These are phyloP conservation scores for Zootoca vivipara DNA, from an alignment of 2,113 vertebrate genomes.

Conservation along the genomic window DNA sequence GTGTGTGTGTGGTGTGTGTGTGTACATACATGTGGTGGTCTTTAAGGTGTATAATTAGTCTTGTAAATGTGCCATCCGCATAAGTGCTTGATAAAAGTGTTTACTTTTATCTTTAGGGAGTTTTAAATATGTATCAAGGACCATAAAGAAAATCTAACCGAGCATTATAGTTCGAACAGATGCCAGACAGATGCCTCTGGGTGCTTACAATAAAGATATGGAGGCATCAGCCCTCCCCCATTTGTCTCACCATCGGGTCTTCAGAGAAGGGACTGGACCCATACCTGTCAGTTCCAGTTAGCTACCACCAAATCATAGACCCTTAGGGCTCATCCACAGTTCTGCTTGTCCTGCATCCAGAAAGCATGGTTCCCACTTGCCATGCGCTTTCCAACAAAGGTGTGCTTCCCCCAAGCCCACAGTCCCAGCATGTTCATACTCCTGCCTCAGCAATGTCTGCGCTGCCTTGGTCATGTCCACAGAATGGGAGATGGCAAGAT, in stretches of 20 bases:
- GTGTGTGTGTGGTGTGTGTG: no score
- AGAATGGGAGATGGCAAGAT: no score
- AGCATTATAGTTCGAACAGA: background rate
- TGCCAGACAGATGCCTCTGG: background rate
- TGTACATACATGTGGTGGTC: background rate
- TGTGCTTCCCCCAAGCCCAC: no score
- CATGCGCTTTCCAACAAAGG: no score
- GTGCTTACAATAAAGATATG: background rate
- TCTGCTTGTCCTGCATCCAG: no score
- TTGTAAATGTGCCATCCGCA: slow-evolving; percentile 17
- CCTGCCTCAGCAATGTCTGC: no score
- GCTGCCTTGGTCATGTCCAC: no score
- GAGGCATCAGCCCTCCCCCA: background rate
- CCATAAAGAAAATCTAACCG: no score
- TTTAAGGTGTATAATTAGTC: background rate
- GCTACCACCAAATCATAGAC: no score
- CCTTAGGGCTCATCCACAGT: no score
- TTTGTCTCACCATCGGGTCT: background rate
- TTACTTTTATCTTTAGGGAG: slow-evolving; percentile 21
- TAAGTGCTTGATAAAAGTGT: slow-evolving; percentile 19
- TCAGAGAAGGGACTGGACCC: background rate
- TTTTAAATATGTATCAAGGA: background rate
- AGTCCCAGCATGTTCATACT: no score
- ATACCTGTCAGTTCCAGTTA: background rate
- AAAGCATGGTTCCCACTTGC: no score